Conservation (phyloP, 2,888 invertebrate species). For the Leucoptera coffeella region DNA sequence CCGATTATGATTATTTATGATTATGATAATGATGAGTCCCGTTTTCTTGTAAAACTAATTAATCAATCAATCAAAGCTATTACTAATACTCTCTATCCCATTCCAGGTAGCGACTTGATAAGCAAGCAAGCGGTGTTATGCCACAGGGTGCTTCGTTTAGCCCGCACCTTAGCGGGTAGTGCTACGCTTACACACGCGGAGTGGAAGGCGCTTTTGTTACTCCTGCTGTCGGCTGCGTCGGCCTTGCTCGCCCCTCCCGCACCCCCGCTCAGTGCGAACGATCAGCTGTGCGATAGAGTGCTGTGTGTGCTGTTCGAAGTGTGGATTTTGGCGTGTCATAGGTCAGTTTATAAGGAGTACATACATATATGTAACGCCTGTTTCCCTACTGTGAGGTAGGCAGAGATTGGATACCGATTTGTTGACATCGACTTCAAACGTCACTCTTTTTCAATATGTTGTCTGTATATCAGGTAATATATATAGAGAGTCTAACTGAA, state of each 20-base stretch:
- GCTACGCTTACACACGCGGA: conserved; percentile 70
- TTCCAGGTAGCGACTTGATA: conserved; percentile 78
- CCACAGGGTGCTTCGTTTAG: conserved; percentile 80
- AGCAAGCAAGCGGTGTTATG: conserved; percentile 91
- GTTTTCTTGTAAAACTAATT: no score
- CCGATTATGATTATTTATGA: no score
- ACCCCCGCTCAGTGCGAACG: conserved; percentile 90
- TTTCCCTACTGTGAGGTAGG: no score
- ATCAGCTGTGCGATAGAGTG: conserved; percentile 90
- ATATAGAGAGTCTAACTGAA: no score
- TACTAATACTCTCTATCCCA: conserved; percentile 5
- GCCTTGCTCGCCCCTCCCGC: conserved; percentile 88
- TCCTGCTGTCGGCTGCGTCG: conserved; percentile 79
- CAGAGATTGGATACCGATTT: no score
- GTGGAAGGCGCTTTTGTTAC: conserved; percentile 84
- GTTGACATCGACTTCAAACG: no score
- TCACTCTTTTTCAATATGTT: no score
- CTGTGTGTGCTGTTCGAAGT: conserved; percentile 90
- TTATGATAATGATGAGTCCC: no score
- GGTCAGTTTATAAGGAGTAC: conserved; percentile 13
- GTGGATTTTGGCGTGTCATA: conserved; percentile 53
- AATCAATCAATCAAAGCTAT: no score
- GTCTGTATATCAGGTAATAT: no score
- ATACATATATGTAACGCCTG: no score
- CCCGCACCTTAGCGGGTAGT: conserved; percentile 60